A percentile compares a stretch with the other conserved stretches of the same genome.
These are phyloP conservation scores for Megathymus violae DNA, from an alignment of 1,140 invertebrate genomes.

Conservation along the genomic window DNA sequence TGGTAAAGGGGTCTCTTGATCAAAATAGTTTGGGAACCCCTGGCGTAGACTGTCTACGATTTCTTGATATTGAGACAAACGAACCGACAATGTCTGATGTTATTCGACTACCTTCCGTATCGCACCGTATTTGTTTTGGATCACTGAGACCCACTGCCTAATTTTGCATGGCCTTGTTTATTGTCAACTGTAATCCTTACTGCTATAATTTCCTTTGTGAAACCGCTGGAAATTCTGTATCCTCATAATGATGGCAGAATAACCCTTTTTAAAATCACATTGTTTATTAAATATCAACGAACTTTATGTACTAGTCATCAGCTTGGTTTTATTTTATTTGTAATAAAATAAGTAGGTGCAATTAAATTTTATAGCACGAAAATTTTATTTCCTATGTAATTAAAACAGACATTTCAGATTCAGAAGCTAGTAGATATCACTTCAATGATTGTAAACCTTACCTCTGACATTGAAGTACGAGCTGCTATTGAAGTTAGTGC, in stretches of 20 bases:
- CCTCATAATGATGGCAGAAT: too few species aligned
- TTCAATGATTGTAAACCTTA: not conserved
- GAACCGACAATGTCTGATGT: constrained; percentile 55
- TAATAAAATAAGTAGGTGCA: too few species aligned
- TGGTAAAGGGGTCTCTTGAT: too few species aligned
- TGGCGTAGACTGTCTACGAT: constrained; percentile 40
- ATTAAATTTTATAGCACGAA: too few species aligned
- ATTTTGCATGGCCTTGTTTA: not conserved
- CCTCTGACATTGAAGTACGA: constrained; percentile 10
- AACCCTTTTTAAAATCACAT: too few species aligned
- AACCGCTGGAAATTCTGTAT: too few species aligned
- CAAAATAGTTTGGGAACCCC: too few species aligned
- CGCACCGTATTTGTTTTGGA: not conserved
- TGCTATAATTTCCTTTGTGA: too few species aligned
- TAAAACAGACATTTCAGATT: not conserved
- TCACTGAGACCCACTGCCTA: not conserved
- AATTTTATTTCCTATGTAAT: too few species aligned
- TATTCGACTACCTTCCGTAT: constrained; percentile 9
- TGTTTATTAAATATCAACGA: too few species aligned
- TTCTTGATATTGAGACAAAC: constrained; percentile 68
- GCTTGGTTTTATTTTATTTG: too few species aligned
- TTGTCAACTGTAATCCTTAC: not conserved
- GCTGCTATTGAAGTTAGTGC: constrained; percentile 3
- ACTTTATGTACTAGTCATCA: too few species aligned
- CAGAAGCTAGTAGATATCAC: not conserved